These are phyloP conservation scores for Acronicta leporina DNA, from an alignment of 2,888 invertebrate genomes.

Conservation along the genomic window DNA sequence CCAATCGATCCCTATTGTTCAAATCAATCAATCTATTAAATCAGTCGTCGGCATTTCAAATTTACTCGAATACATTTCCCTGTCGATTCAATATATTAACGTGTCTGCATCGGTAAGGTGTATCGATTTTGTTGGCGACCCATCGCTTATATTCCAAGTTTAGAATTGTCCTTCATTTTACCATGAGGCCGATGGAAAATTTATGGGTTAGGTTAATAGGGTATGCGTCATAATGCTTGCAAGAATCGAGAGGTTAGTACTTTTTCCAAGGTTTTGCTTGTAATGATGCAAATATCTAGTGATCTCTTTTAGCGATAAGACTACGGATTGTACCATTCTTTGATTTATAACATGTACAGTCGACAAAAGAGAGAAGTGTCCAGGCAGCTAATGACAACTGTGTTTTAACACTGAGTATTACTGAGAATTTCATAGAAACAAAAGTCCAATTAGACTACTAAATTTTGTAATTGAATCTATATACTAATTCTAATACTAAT, in stretches of 20 bases:
- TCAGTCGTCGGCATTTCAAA: conserved; percentile 10
- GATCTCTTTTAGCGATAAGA: no score
- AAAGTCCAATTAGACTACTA: no score
- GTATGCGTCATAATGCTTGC: conserved; percentile 20
- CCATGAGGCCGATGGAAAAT: conserved; percentile 39
- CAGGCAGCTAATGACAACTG: no score
- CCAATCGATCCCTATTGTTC: not conserved
- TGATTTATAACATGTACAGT: no score
- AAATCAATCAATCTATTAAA: conserved; percentile 8
- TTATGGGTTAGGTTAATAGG: conserved; percentile 1
- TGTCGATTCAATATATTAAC: conserved; percentile 2
- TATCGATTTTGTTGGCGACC: conserved; percentile 58
- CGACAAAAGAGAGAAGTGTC: no score
- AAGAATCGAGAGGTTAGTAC: not conserved
- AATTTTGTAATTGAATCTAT: no score
- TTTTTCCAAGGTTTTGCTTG: not conserved
- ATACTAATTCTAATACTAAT: no score
- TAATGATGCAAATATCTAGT: not conserved
- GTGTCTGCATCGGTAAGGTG: conserved; percentile 52
- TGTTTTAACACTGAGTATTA: no score
- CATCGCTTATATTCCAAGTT: conserved; percentile 56
- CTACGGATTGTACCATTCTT: no score
- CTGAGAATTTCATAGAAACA: no score
- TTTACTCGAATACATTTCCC: conserved; percentile 18
- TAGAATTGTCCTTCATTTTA: conserved; percentile 60